These are phyloP conservation scores for Ceratina calcarata DNA, from an alignment of 1,140 invertebrate genomes.

Conservation along the genomic window DNA sequence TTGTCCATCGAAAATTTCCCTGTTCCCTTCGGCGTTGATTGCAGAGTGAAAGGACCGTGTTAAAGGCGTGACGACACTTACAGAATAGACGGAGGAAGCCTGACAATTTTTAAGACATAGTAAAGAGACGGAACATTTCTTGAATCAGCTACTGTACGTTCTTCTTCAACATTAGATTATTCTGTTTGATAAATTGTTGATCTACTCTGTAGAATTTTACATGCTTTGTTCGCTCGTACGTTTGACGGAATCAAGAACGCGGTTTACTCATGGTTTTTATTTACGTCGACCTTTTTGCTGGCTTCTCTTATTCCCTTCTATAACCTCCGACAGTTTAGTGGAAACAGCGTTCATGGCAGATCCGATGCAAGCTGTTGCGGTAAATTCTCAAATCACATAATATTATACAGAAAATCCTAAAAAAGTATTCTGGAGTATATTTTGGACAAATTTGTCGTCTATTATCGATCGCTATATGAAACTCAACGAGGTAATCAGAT, in stretches of 20 bases:
- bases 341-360: neutral
- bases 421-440: no score
- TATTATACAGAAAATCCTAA: no score
- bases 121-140: no score
- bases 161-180: neutral
- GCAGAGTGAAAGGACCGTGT: neutral
- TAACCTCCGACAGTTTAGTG: neutral
- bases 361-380: neutral
- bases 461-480: neutral
- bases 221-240: neutral
- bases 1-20: conserved; percentile 5
- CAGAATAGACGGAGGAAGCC: no score
- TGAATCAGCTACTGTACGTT: neutral
- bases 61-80: neutral
- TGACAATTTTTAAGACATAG: no score
- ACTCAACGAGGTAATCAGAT: neutral
- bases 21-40: conserved; percentile 1
- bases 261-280: neutral
- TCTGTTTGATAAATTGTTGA: no score
- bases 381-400: conserved; percentile 26
- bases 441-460: no score
- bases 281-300: neutral
- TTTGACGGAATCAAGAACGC: neutral
- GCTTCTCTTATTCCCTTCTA: neutral
- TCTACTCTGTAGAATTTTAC: no score